A percentile compares a stretch with the other conserved stretches of the same genome.
Conservation (phyloP, 1,140 invertebrate genomes). For the Drosophila nebulosa region DNA sequence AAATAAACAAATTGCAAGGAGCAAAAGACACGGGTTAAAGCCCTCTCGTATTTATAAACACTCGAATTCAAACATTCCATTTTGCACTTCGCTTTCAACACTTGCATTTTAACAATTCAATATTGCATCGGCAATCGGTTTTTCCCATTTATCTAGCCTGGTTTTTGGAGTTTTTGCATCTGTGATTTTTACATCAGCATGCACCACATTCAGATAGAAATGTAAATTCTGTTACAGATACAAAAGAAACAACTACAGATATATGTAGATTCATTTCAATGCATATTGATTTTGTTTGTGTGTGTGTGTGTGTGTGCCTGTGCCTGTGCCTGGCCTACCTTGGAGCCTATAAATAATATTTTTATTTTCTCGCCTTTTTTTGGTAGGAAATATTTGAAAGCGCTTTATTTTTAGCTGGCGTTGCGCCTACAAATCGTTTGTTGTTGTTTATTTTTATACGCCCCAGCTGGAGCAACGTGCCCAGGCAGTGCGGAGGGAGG, state of each 20-base stretch:
- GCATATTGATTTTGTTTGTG: constrained; percentile 51
- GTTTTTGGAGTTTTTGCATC: constrained; percentile 41
- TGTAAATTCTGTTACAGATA: constrained; percentile 29
- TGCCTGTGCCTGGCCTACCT: constrained; percentile 25
- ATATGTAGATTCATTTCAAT: constrained; percentile 50
- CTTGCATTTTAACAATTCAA: neutral
- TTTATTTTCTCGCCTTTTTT: constrained; percentile 72
- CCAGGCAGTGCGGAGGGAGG: neutral
- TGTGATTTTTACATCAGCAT: constrained; percentile 56
- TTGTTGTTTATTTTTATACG: constrained; percentile 69
- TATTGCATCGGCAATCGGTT: neutral
- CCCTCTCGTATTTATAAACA: neutral
- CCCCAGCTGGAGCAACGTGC: constrained; percentile 24
- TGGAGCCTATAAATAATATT: constrained; percentile 72
- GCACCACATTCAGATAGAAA: constrained; percentile 32
- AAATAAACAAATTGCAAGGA: neutral
- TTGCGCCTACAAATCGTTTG: constrained; percentile 68
- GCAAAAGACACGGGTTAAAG: neutral
- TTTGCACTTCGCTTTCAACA: constrained; percentile 21
- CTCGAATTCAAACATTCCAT: constrained; percentile 11
- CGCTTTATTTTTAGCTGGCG: constrained; percentile 66
- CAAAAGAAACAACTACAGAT: neutral
- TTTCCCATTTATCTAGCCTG: constrained; percentile 49
- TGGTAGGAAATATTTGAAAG: constrained; percentile 63
- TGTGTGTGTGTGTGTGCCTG: neutral